Evolutionary conservation across 2,113 vertebrate species (phyloP).

Genomic region (Prinia subflava): DNA sequence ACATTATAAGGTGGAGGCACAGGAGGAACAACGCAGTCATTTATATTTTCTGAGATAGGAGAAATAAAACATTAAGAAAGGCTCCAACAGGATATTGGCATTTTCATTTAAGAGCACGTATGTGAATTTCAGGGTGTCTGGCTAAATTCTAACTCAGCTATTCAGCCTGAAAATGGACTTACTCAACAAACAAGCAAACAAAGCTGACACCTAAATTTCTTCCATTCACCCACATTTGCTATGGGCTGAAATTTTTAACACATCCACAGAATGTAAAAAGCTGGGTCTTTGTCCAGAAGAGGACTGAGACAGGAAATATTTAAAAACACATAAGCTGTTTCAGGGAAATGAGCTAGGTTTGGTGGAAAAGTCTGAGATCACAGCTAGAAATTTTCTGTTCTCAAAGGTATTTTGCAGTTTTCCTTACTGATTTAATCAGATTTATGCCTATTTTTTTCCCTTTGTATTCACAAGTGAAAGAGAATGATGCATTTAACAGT

Average conservation of each 20-base stretch:
- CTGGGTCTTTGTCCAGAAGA: background rate
- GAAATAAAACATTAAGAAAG: background rate
- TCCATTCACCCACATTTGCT: background rate
- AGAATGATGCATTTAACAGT: background rate
- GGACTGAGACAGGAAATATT: background rate
- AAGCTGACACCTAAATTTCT: background rate
- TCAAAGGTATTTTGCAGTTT: background rate
- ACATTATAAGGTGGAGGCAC: background rate
- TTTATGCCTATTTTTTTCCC: background rate
- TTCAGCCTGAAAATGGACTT: background rate
- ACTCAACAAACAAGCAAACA: background rate
- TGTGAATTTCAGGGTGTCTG: background rate
- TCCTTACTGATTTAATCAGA: background rate
- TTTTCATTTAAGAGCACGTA: background rate
- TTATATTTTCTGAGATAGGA: conserved; percentile 24
- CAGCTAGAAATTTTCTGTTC: background rate
- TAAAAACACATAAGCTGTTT: background rate
- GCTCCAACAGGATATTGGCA: background rate
- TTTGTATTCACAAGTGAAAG: background rate
- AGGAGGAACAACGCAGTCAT: background rate
- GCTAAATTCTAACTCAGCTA: background rate
- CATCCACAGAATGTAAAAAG: background rate
- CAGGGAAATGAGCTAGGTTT: background rate
- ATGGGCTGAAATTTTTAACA: background rate
- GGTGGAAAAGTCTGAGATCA: background rate